phyloP scores from a whole-genome alignment of 2,113 vertebrate genomes.

The Centropus bengalensis region DNA sequence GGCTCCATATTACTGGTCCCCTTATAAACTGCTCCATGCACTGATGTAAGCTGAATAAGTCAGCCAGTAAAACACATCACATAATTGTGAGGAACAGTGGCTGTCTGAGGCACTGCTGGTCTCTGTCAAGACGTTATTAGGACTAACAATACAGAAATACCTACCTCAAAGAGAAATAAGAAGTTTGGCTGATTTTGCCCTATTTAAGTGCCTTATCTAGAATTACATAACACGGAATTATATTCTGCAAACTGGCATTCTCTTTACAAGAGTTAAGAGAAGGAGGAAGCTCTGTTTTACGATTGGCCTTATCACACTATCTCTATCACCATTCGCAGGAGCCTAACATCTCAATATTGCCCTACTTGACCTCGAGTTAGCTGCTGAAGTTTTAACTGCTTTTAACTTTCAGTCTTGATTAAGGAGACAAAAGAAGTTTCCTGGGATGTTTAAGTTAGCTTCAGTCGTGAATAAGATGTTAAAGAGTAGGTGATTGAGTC shows the following conservation, averaged over 20 bases:
- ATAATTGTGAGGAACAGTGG: neutral
- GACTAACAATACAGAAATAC: neutral
- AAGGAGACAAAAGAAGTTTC: constrained; percentile 16
- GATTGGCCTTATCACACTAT: neutral
- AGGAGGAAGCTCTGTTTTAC: neutral
- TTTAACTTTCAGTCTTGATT: constrained; percentile 41
- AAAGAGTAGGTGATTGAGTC: constrained; percentile 38
- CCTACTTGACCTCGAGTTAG: neutral
- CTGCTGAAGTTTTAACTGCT: neutral
- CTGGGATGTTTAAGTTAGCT: neutral
- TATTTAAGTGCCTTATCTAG: neutral
- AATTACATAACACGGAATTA: neutral
- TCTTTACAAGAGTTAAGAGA: neutral
- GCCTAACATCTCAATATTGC: neutral
- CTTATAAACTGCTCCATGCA: neutral
- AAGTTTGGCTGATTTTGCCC: neutral
- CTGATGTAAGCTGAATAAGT: neutral
- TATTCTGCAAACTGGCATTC: neutral
- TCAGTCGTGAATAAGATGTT: neutral
- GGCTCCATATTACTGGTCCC: neutral
- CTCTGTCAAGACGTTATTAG: neutral
- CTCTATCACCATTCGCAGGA: neutral
- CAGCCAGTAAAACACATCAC: neutral
- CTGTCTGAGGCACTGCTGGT: neutral
- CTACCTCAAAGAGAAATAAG: neutral